Conservation (phyloP, 1,140 invertebrate species). For the Drosophila kurseongensis region DNA sequence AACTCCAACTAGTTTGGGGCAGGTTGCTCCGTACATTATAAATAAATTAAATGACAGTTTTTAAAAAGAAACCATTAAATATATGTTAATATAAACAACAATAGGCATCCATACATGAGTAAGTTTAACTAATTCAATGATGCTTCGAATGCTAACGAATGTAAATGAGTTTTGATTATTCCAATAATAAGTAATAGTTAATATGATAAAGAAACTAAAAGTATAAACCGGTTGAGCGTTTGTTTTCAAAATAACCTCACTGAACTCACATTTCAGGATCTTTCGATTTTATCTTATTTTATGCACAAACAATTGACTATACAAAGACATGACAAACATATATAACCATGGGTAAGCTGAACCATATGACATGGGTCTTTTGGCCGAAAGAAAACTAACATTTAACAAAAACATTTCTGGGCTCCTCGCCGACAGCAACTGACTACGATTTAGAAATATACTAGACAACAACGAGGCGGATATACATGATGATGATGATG, state of each 20-base stretch:
- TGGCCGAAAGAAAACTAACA: conserved; percentile 40
- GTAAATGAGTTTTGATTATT: conserved; percentile 43
- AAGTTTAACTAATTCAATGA: conserved; percentile 10
- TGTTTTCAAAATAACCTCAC: conserved; percentile 41
- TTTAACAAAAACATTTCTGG: conserved; percentile 49
- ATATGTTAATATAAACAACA: conserved; percentile 36
- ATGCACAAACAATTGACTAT: conserved; percentile 43
- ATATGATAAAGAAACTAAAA: conserved; percentile 11
- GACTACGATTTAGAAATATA: conserved; percentile 40
- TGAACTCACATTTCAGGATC: conserved; percentile 8
- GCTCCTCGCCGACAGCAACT: conserved; percentile 28
- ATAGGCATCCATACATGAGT: conserved; percentile 4
- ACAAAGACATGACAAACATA: conserved; percentile 30
- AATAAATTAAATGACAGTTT: conserved; percentile 41
- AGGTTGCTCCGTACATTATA: conserved; percentile 10
- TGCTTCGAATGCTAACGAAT: conserved; percentile 25
- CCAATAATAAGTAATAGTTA: conserved; percentile 62
- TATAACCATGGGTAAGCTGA: not conserved
- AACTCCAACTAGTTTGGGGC: conserved; percentile 15
- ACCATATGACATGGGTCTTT: conserved; percentile 32
- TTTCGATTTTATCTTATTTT: conserved; percentile 2
- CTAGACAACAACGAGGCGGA: conserved; percentile 39
- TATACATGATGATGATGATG: conserved; percentile 31
- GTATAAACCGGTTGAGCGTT: conserved; percentile 5
- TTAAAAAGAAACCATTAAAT: conserved; percentile 19